Conservation (phyloP, 1,140 invertebrate genomes). For the Calycopis cecrops region DNA sequence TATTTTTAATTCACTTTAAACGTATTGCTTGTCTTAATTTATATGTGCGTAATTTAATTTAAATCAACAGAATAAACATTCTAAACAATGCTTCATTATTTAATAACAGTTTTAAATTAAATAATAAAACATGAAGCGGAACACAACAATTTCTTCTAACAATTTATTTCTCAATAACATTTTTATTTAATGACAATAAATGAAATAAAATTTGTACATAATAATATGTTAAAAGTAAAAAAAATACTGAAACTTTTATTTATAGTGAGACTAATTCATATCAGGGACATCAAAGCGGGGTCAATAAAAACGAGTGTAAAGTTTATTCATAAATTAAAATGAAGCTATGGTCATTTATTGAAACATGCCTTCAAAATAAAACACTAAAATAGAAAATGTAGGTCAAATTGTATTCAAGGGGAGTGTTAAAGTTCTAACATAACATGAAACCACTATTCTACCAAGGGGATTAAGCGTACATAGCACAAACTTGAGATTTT, state of each 20-base stretch:
- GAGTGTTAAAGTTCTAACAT: constrained; percentile 5
- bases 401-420: too few species aligned
- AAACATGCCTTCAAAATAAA: constrained; percentile 6
- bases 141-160: constrained; percentile 2
- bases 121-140: constrained; percentile 9
- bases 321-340: neutral
- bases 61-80: constrained; percentile 7
- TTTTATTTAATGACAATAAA: neutral
- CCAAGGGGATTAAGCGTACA: constrained; percentile 38
- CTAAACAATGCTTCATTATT: neutral
- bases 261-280: neutral
- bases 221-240: constrained; percentile 1
- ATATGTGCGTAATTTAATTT: neutral
- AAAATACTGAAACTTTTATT: neutral
- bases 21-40: too few species aligned
- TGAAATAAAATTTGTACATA: neutral
- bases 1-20: too few species aligned
- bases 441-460: constrained; percentile 40
- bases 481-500: constrained; percentile 28
- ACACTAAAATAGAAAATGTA: too few species aligned
- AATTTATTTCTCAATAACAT: neutral
- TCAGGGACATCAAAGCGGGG: too few species aligned
- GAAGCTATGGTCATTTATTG: constrained; percentile 10
- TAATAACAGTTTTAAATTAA: neutral
- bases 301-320: neutral